Evolutionary conservation across 2,888 invertebrate genomes (phyloP), one percentile per base, ranked within the genome.

Genomic region (Caenorhabditis drosophilae): DNA sequence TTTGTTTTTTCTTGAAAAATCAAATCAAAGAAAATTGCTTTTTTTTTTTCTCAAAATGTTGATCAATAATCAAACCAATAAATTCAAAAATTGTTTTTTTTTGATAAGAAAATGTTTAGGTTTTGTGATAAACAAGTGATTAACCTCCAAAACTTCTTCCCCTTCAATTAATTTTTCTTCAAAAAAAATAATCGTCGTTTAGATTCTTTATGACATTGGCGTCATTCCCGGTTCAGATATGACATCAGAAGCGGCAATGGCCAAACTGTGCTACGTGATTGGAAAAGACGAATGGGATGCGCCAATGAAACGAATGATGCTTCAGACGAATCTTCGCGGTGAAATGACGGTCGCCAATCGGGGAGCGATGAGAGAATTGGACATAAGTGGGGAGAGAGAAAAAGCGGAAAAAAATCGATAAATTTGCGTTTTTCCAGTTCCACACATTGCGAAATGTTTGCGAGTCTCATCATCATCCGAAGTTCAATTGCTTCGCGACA

Each of bases 211-310:
- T 31, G 88, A 89, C 53, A 88, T 87, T 54, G 92, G 92, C 0
- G 90, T 92, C 1, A 88, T 91, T 25, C 88, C 90, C 0, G 92
- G 93, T 0, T 89, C 87, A 56, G 93, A 93, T 81, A 91, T 93
- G 91, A 96, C 96, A 0, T 90, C 92, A 0, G 96, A 96, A 84
- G 93, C 96, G 0, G 94, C 95, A 0, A 87, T 95, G 9, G 89
- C 92, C 1, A 97, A 97, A 84, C 86, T 97, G 1, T 89, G 90
- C 0, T 96, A 93, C 80, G 91, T 96, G 0, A 85, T 96, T 23
- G 90, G 92, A 0, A 91, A 93, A 82, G 86, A 87, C 4, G 84
- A 85, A 35, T 85, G 85, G 85, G 73, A 81, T 40, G 22, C 84
- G 42, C 81, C 84, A 36, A 80, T 81, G 58, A 86, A 86, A 70